phyloP scores from a whole-genome alignment of 2,113 vertebrate species.

The Microcebus jonahi region DNA sequence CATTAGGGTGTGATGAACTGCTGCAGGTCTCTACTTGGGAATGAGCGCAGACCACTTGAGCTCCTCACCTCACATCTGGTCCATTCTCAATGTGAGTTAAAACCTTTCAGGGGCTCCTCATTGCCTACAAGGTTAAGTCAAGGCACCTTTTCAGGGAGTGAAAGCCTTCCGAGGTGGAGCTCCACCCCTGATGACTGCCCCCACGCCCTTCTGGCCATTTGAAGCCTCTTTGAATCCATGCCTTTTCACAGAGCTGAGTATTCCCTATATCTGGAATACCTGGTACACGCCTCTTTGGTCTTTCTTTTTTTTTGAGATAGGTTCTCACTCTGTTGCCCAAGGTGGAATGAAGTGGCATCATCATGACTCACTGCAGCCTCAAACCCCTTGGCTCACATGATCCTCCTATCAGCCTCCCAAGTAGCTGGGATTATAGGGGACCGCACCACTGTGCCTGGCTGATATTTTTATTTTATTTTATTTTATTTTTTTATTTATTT shows the following conservation, averaged over 20 bases:
- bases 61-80: neutral
- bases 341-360: too few species aligned
- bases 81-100: neutral
- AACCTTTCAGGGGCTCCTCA: neutral
- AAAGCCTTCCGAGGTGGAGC: neutral
- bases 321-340: too few species aligned
- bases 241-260: neutral
- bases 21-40: neutral
- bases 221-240: neutral
- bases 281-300: too few species aligned
- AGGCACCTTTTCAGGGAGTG: neutral
- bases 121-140: neutral
- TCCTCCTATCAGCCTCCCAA: too few species aligned
- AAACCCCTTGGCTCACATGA: too few species aligned
- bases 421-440: too few species aligned
- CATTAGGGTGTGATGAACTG: neutral
- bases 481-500: neutral
- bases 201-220: neutral
- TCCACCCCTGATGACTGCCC: neutral
- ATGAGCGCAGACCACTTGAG: neutral
- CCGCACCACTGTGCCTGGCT: neutral
- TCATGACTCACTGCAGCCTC: too few species aligned
- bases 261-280: neutral
- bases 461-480: neutral
- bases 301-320: neutral